Conservation (phyloP, 2,797 vertebrate genomes). For the Adrianichthys oophorus region DNA sequence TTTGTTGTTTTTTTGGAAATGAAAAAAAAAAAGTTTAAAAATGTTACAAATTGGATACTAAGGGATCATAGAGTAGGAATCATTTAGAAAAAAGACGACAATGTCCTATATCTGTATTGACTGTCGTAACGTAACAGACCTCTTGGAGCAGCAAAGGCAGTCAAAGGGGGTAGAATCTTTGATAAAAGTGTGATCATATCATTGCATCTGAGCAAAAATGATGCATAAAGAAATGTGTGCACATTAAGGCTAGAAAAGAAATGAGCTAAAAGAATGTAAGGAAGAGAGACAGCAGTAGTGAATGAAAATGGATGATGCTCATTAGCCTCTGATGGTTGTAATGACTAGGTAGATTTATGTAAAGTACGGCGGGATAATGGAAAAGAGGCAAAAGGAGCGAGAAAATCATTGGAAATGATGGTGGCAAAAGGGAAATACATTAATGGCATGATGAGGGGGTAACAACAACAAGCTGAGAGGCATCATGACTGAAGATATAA, state of each 20-base stretch:
- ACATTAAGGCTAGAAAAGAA: conserved; percentile 24
- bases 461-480: conserved; percentile 69
- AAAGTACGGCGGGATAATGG: conserved; percentile 64
- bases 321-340: conserved; percentile 76
- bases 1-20: no score
- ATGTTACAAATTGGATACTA: background rate
- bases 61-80: no score
- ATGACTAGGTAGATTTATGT: conserved; percentile 68
- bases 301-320: conserved; percentile 63
- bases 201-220: background rate
- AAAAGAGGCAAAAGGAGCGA: conserved; percentile 64
- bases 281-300: conserved; percentile 36
- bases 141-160: no score
- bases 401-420: conserved; percentile 70
- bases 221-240: conserved; percentile 1
- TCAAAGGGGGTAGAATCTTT: no score
- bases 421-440: conserved; percentile 55
- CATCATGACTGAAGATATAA: conserved; percentile 76
- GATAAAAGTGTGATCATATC: background rate
- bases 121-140: no score
- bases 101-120: no score
- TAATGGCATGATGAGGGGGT: conserved; percentile 67
- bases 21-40: background rate
- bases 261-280: conserved; percentile 28
- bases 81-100: no score